Evolutionary conservation across 1,140 invertebrate species (phyloP), one percentile per base, ranked within the genome.

Genomic region (Rhynchophorus ferrugineus): DNA sequence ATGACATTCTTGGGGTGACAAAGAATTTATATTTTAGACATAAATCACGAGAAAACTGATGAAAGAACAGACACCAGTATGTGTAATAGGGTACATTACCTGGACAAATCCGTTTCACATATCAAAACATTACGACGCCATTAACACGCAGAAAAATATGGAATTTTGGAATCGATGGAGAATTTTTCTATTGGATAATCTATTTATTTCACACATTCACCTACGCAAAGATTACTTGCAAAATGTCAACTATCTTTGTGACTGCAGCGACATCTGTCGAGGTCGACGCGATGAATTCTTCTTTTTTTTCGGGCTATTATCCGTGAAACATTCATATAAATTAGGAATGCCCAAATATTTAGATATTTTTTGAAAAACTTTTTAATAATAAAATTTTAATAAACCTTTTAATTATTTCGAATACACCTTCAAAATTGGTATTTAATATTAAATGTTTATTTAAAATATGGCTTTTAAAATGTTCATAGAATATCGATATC

Each of bases 21-120:
- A 52, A 37, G 49, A 52, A 52, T 52, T 52, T 52, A 22, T 33
- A 34, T 44, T 45, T 44, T 49, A 19, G 43, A 44, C 43, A 22
- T 17, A 49, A 38, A 34, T 34, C 14, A 38, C 20, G 14, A 18
- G 34, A 34, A 45, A 38, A 24, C 29, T 19, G 22, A 14, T 14
- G 17, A 52, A 38, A 34, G 22, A 52, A 52, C 18, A 44, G 49
- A 46, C 49, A 52, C 43, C 24, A 52, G 49, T 44, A 42, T 19
- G 13, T 36, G 11, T 14, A 16, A 50, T 41, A 44, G 22, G 42
- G 29, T n/a, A 38, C 35, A 21, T 45, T 46, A 52, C 49, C 49
- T 44, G 44, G 34, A 24, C n/a, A 14, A 29, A 44, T 3, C 29
- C 14, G 9, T 44, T 44, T 44, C 43, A 44, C 43, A 44, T 44